Conservation (phyloP, 2,888 invertebrate species). For the Trisateles emortualis region DNA sequence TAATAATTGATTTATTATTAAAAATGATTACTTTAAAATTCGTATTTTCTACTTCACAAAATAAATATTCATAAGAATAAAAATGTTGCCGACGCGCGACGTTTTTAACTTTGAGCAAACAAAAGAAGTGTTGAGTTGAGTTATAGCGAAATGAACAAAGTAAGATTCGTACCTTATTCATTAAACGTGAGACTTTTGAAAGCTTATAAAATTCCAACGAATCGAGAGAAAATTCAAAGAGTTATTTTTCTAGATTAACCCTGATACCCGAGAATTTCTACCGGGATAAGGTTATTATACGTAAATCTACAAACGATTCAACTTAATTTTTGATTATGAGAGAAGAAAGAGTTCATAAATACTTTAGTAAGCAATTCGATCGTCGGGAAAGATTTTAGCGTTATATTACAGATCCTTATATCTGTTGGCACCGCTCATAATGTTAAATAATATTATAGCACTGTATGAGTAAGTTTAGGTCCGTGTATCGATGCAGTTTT, state of each 20-base stretch:
- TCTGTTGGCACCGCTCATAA: slow-evolving; percentile 16
- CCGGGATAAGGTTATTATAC: slow-evolving; percentile 13
- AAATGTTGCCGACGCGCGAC: neutral
- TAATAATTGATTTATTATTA: too few relatives aligned
- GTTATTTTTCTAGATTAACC: slow-evolving; percentile 22
- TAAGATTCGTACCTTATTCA: slow-evolving; percentile 15
- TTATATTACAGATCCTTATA: slow-evolving; percentile 11
- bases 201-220: slow-evolving; percentile 24
- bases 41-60: neutral
- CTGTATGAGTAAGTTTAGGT: slow-evolving; percentile 6
- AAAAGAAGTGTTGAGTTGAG: slow-evolving; percentile 2
- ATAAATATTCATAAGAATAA: neutral
- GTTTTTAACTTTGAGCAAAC: neutral
- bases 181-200: slow-evolving; percentile 28
- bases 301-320: slow-evolving; percentile 13
- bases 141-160: slow-evolving; percentile 1
- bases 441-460: slow-evolving; percentile 13
- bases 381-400: slow-evolving; percentile 6
- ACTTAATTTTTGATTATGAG: slow-evolving; percentile 21
- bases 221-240: slow-evolving; percentile 22
- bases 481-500: slow-evolving; percentile 4
- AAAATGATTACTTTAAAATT: too few relatives aligned
- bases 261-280: slow-evolving; percentile 17
- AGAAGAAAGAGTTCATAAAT: slow-evolving; percentile 22
- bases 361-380: slow-evolving; percentile 18